A percentile compares a stretch with the other conserved stretches of the same genome.
Conservation (phyloP, 2,888 invertebrate species). For the Helleia helle region DNA sequence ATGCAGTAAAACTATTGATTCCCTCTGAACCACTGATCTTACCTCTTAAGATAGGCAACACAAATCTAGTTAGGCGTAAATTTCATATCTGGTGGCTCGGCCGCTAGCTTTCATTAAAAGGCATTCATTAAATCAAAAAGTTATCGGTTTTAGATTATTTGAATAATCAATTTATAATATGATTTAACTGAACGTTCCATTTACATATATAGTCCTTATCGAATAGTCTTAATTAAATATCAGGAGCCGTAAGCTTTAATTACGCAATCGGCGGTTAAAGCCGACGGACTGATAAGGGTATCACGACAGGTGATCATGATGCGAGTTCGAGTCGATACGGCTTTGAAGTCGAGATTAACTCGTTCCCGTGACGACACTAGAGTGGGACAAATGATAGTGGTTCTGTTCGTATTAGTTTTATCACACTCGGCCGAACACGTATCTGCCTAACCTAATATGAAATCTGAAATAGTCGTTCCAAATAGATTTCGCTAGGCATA, state of each 20-base stretch:
- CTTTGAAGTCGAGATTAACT: constrained; percentile 51
- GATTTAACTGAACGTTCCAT: constrained; percentile 14
- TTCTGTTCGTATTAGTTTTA: constrained; percentile 24
- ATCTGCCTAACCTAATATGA: constrained; percentile 20
- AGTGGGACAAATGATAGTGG: constrained; percentile 52
- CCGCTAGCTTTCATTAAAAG: too few species aligned
- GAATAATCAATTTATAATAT: constrained; percentile 1
- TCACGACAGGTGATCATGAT: constrained; percentile 16
- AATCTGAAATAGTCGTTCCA: constrained; percentile 16
- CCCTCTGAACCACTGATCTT: too few species aligned
- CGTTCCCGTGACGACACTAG: constrained; percentile 43
- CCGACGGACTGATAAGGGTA: constrained; percentile 18
- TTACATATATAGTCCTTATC: constrained; percentile 19
- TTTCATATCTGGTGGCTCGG: too few species aligned
- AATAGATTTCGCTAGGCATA: constrained; percentile 14
- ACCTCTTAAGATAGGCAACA: too few species aligned
- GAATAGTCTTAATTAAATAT: constrained; percentile 23
- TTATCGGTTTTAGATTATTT: not conserved
- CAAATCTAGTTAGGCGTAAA: too few species aligned
- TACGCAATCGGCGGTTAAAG: constrained; percentile 21
- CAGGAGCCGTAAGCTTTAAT: constrained; percentile 24
- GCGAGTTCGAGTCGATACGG: constrained; percentile 35
- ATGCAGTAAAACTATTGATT: too few species aligned
- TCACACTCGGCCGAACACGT: constrained; percentile 21
- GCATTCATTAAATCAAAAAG: too few species aligned